phyloP scores from a whole-genome alignment of 2,113 vertebrate species.

The Ceuthmochares aereus region DNA sequence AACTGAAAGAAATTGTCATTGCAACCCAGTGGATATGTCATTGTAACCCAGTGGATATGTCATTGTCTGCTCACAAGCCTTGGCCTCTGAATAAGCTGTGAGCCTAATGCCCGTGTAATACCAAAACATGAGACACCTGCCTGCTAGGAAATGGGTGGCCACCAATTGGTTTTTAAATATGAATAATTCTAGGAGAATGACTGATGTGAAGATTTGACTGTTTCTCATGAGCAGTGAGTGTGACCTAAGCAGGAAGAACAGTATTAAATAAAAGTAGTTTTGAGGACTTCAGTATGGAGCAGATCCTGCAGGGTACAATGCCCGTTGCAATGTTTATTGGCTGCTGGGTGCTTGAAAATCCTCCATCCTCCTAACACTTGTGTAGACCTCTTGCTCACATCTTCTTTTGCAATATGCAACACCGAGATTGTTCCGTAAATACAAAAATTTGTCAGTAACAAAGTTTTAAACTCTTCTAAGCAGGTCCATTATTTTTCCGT shows the following conservation, averaged over 20 bases:
- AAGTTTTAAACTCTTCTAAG: background rate
- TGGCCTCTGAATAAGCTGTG: background rate
- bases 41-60: accelerated
- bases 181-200: background rate
- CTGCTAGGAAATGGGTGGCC: background rate
- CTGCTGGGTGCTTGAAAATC: background rate
- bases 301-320: background rate
- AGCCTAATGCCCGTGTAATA: accelerated
- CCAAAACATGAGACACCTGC: background rate
- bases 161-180: background rate
- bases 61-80: background rate
- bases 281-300: background rate
- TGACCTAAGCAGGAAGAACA: background rate
- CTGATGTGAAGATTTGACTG: background rate
- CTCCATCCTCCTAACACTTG: background rate
- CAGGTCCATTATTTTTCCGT: background rate
- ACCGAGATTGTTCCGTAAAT: background rate
- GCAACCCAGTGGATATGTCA: accelerated
- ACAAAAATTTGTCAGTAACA: background rate
- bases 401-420: background rate
- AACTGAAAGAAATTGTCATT: background rate
- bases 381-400: background rate
- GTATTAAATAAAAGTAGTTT: background rate
- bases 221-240: background rate
- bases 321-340: background rate